A percentile compares a stretch with the other conserved stretches of the same genome.
Conservation (phyloP, 2,888 invertebrate genomes). For the Cyclophora punctaria region DNA sequence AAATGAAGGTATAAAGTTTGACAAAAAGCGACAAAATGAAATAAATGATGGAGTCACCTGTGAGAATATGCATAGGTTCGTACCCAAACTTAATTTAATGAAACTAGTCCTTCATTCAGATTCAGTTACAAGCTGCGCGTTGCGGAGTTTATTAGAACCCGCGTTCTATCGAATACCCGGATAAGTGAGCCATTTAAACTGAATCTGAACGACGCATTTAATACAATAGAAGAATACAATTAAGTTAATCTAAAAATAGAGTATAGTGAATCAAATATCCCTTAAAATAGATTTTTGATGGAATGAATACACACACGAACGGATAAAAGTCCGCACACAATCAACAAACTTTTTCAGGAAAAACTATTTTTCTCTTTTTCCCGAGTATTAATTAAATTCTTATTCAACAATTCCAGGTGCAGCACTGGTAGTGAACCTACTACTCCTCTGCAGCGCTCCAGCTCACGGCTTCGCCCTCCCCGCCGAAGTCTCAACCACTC, state of each 20-base stretch:
- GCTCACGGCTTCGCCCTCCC: slow-evolving; percentile 49
- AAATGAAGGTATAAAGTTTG: slow-evolving; percentile 29
- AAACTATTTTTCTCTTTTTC: slow-evolving; percentile 1
- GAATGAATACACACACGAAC: too few species aligned
- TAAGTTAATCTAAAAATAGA: too few species aligned
- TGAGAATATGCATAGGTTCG: slow-evolving; percentile 71
- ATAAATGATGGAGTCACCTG: slow-evolving; percentile 70
- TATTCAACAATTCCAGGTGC: slow-evolving; percentile 50
- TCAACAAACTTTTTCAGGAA: neutral
- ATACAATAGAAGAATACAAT: too few species aligned
- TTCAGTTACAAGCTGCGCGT: too few species aligned
- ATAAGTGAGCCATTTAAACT: too few species aligned
- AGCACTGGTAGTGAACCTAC: slow-evolving; percentile 62
- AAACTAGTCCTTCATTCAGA: too few species aligned
- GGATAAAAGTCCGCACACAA: too few species aligned
- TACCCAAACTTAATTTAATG: neutral
- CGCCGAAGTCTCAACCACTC: slow-evolving; percentile 40
- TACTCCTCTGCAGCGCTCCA: slow-evolving; percentile 56
- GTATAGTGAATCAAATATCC: too few species aligned
- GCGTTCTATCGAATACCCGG: too few species aligned
- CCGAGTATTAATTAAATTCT: neutral
- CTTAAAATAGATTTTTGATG: too few species aligned
- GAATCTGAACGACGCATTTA: too few species aligned
- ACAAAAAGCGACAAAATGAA: slow-evolving; percentile 44
- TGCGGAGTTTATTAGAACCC: too few species aligned